Conservation (phyloP, 2,888 invertebrate species). For the Chesias legatella region DNA sequence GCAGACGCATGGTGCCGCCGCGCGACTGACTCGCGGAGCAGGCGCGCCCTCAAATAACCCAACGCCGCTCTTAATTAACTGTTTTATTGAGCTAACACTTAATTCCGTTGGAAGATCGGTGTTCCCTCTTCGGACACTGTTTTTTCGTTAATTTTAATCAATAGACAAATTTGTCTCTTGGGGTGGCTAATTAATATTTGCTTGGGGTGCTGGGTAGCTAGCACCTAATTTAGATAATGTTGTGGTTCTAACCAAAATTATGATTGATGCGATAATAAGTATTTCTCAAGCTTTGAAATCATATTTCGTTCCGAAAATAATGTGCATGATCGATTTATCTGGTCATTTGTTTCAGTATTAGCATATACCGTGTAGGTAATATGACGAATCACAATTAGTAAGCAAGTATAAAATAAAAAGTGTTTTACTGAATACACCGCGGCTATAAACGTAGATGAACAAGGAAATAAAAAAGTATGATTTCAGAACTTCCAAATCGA, state of each 20-base stretch:
- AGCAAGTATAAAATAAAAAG: too few species aligned
- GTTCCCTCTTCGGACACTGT: constrained; percentile 52
- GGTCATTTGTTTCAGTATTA: too few species aligned
- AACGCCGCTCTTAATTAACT: constrained; percentile 70
- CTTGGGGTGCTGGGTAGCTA: constrained; percentile 5
- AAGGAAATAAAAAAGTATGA: too few species aligned
- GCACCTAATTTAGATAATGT: background rate
- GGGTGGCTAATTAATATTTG: constrained; percentile 42
- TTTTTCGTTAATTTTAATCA: constrained; percentile 56
- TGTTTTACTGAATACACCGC: too few species aligned
- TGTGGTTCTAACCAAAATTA: background rate
- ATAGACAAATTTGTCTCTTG: constrained; percentile 65
- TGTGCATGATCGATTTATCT: too few species aligned
- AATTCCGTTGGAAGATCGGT: constrained; percentile 55
- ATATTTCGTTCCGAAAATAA: too few species aligned
- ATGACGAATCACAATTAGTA: too few species aligned
- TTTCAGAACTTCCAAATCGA: too few species aligned
- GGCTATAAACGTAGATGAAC: too few species aligned
- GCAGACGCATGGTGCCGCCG: constrained; percentile 62
- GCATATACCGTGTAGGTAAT: too few species aligned
- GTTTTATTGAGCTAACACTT: constrained; percentile 77
- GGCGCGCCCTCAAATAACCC: constrained; percentile 53
- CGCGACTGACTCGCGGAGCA: constrained; percentile 39
- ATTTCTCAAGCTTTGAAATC: too few species aligned
- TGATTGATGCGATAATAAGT: background rate